These are phyloP conservation scores for Alca torda DNA, from an alignment of 2,797 vertebrate species.

Conservation along the genomic window DNA sequence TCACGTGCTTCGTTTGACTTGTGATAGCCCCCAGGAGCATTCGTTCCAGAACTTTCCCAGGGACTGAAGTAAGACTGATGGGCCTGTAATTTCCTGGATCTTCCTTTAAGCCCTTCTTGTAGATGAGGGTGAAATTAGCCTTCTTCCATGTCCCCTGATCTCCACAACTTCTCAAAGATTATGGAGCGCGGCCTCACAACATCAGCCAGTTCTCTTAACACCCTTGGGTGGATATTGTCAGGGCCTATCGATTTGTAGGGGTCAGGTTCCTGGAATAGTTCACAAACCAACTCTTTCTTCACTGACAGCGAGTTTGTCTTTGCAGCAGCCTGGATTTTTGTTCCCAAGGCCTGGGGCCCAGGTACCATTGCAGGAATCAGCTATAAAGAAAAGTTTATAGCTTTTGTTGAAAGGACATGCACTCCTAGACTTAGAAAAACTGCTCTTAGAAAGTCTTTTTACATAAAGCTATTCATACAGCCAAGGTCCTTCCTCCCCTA, in stretches of 20 bases:
- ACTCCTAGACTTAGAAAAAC: not conserved
- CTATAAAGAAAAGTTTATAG: not conserved
- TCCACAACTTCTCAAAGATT: not conserved
- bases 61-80: not conserved
- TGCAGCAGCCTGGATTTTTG: not conserved
- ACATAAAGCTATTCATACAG: not conserved
- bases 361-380: not conserved
- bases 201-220: not conserved
- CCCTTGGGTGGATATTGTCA: too few species aligned
- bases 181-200: not conserved
- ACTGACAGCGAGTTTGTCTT: not conserved
- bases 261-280: not conserved
- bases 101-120: not conserved
- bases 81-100: not conserved
- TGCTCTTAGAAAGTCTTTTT: not conserved
- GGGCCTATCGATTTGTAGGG: not conserved
- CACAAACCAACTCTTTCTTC: not conserved
- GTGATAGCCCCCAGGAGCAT: not conserved
- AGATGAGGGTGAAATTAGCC: not conserved
- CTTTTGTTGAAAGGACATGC: not conserved
- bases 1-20: not conserved
- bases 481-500: not conserved
- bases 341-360: not conserved
- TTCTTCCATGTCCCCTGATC: not conserved
- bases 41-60: not conserved